These are phyloP conservation scores for Apaloderma vittatum DNA, from an alignment of 2,113 vertebrate genomes.

Conservation along the genomic window DNA sequence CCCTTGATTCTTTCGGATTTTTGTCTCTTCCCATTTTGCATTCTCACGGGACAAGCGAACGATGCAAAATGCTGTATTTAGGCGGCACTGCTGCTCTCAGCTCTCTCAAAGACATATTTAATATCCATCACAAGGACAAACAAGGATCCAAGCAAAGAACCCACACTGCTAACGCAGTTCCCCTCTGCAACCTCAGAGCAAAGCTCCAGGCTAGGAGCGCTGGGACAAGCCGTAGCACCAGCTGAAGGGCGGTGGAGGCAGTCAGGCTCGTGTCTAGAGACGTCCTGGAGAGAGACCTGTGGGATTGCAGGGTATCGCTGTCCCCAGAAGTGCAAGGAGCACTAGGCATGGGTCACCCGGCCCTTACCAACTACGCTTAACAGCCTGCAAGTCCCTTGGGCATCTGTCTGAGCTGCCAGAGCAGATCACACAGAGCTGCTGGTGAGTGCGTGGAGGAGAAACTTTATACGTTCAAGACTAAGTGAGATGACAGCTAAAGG, in stretches of 20 bases:
- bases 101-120: not conserved
- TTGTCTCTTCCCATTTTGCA: not conserved
- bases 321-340: not conserved
- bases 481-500: no score
- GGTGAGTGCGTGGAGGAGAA: fast-evolving
- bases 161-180: fast-evolving
- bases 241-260: fast-evolving
- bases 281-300: not conserved
- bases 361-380: not conserved
- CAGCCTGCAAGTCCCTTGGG: not conserved
- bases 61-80: not conserved
- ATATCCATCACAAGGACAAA: not conserved
- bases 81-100: not conserved
- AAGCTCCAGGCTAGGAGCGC: not conserved
- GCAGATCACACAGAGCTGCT: not conserved
- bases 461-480: no score
- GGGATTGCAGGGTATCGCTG: fast-evolving
- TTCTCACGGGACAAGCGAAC: not conserved
- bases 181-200: not conserved
- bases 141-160: not conserved
- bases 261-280: not conserved
- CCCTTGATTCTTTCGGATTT: not conserved
- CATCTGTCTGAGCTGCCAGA: not conserved
- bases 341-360: not conserved
- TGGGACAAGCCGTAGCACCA: not conserved